Base-by-base conservation (phyloP, 2,888 invertebrate species). In the Zaprionus lineosus region DNA sequence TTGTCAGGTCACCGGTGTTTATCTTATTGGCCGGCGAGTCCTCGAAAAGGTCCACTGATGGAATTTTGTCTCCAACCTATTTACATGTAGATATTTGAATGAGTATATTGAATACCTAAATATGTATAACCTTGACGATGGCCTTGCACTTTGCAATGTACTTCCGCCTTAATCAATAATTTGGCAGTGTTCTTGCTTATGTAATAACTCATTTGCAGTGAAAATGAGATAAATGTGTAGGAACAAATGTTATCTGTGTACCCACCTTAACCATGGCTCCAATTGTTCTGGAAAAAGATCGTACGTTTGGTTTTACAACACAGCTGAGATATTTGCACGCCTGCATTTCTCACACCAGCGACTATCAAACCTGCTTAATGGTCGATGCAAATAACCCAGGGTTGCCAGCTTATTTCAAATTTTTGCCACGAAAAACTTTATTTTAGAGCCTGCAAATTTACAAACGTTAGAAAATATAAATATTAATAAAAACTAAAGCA, bases 21-120 rank as follows among this genome's bases (percentile, higher is more conserved):
- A 98, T 95, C 91, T 96, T 97, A 74, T 95, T 96, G 0, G 94
- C 94, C 4, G 98, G 97, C 3, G 94, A 93, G 88, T 95, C 94
- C 90, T 98, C 97, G 79, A 92, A 97, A 34, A 98, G 91, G 87
- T 96, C 95, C 28, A 94, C 93, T 14, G 91, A 91, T 1, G 98
- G 98, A 67, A 98, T 78, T 61, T 92, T 91, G 84, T 97, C 96
- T 77, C 97, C 97, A 88, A 95, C 94, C 98, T 98, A 37, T n/a
- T n/a, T n/a, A n/a, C n/a, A n/a, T n/a, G n/a, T n/a, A n/a, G n/a
- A n/a, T n/a, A n/a, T n/a, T n/a, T n/a, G n/a, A n/a, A n/a, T n/a
- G n/a, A n/a, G n/a, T n/a, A n/a, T n/a, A n/a, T n/a, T n/a, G n/a
- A n/a, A n/a, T n/a, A n/a, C n/a, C n/a, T n/a, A n/a, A n/a, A 36